These are phyloP conservation scores for Menidia beryllina DNA, from an alignment of 2,113 vertebrate genomes.

Conservation along the genomic window DNA sequence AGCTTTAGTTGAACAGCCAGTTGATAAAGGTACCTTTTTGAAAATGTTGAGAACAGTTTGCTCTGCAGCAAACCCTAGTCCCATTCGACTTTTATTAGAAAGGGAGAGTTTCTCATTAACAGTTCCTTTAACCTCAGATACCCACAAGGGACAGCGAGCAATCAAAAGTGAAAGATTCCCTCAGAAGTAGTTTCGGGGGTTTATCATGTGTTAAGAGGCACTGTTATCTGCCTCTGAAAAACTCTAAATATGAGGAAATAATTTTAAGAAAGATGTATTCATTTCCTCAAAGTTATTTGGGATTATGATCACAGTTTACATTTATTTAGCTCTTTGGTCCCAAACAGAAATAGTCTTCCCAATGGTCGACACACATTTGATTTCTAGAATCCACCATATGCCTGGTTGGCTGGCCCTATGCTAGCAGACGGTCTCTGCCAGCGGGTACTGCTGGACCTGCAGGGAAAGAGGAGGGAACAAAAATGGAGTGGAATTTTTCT, in stretches of 20 bases:
- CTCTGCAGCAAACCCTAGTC: neutral
- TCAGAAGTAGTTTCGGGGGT: neutral
- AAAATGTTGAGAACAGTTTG: neutral
- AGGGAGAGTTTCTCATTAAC: constrained; percentile 18
- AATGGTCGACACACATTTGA: constrained; percentile 23
- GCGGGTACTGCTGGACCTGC: constrained; percentile 46
- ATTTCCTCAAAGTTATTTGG: neutral
- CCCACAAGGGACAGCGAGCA: constrained; percentile 19
- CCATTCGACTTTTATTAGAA: constrained; percentile 17
- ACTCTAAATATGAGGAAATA: neutral
- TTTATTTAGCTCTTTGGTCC: neutral
- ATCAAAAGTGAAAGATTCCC: constrained; percentile 9
- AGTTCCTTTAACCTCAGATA: neutral
- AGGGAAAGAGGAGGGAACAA: constrained; percentile 32
- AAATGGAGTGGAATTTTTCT: constrained; percentile 42
- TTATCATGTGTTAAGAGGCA: neutral
- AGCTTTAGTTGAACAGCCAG: neutral
- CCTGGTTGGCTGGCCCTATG: constrained; percentile 63
- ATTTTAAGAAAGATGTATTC: too few species aligned
- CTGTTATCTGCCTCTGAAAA: neutral
- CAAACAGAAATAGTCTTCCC: constrained; percentile 15
- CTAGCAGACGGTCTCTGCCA: constrained; percentile 72
- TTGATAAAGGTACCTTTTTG: neutral
- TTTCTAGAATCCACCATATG: constrained; percentile 71
- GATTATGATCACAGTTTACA: neutral